A percentile compares a stretch with the other conserved stretches of the same genome.
These are phyloP conservation scores for Styela clava DNA, from an alignment of 23 tunicate genomes.

Conservation along the genomic window DNA sequence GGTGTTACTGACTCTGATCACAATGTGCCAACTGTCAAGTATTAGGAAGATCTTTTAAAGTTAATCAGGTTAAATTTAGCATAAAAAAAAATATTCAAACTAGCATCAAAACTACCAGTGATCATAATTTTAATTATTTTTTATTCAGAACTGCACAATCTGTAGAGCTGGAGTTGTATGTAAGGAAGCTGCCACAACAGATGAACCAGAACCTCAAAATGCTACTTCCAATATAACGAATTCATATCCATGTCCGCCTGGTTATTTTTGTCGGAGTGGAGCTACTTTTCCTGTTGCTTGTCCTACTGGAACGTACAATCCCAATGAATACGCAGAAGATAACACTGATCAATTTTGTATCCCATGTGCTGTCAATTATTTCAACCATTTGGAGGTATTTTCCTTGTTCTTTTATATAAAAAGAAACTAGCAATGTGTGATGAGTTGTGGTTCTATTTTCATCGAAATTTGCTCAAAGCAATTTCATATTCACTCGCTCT, in stretches of 20 bases:
- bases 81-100: no score
- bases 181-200: conserved; percentile 82
- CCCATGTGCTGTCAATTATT: conserved; percentile 63
- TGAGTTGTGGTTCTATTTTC: no score
- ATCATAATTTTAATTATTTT: no score
- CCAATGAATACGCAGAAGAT: conserved; percentile 58
- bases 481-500: no score
- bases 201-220: conserved; percentile 73
- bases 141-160: conserved; percentile 45
- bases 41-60: no score
- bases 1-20: no score
- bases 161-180: conserved; percentile 92
- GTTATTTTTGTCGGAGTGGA: conserved; percentile 81
- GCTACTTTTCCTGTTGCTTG: conserved; percentile 67
- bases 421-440: no score
- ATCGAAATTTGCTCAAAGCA: no score
- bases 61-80: no score
- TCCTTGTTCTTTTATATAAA: no score
- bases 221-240: conserved; percentile 67
- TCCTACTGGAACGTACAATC: conserved; percentile 88
- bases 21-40: no score
- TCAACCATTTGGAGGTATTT: conserved; percentile 60
- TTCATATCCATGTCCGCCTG: conserved; percentile 93
- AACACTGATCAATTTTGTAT: conserved; percentile 33
- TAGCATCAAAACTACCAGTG: no score